Evolutionary conservation across 2,888 invertebrate genomes (phyloP).

Genomic region (Gymnoscelis rufifasciata): DNA sequence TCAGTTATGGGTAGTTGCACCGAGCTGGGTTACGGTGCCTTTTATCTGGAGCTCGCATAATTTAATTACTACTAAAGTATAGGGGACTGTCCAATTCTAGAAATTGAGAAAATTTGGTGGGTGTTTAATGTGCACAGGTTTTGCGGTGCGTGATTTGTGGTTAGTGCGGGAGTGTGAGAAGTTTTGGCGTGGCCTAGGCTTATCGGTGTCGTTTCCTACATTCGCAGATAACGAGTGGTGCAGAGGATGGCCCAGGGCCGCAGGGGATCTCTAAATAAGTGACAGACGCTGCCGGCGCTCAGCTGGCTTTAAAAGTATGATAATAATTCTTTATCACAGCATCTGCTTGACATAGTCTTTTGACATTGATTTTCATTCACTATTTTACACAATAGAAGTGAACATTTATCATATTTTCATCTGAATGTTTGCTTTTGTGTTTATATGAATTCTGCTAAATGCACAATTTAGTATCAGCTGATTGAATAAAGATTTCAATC

Average conservation of each 20-base stretch:
- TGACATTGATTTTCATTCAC: slow-evolving; percentile 30
- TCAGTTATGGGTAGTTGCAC: slow-evolving; percentile 48
- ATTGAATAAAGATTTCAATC: too few relatives aligned
- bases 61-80: slow-evolving; percentile 58
- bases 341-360: slow-evolving; percentile 13
- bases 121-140: slow-evolving; percentile 1
- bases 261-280: slow-evolving; percentile 69
- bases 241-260: slow-evolving; percentile 70
- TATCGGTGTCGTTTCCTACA: slow-evolving; percentile 74
- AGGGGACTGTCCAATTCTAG: slow-evolving; percentile 11
- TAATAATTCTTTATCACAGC: slow-evolving; percentile 14
- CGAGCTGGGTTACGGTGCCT: slow-evolving; percentile 65
- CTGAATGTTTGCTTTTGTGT: too few relatives aligned
- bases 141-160: neutral
- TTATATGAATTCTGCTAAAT: too few relatives aligned
- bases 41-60: slow-evolving; percentile 61
- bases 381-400: neutral
- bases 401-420: slow-evolving; percentile 5
- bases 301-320: slow-evolving; percentile 75
- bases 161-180: slow-evolving; percentile 23
- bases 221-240: slow-evolving; percentile 71
- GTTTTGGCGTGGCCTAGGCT: slow-evolving; percentile 55
- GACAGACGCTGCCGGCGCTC: slow-evolving; percentile 75
- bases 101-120: slow-evolving; percentile 5
- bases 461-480: slow-evolving; percentile 1